These are phyloP conservation scores for Drosophila bocqueti DNA, from an alignment of 1,140 invertebrate species.

Conservation along the genomic window DNA sequence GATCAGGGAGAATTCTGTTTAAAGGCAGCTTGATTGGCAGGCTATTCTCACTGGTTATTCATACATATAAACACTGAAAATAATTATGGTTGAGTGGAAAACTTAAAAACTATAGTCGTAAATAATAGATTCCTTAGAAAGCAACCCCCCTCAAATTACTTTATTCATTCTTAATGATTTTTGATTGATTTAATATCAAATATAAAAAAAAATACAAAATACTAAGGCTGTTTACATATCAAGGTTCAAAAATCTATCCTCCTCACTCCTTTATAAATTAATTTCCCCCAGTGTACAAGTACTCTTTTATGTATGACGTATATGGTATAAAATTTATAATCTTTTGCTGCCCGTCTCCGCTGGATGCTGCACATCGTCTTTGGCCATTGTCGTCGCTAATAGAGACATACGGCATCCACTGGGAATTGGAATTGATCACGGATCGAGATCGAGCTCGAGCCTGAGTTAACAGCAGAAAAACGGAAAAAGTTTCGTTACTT, in stretches of 20 bases:
- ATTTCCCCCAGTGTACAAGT: slow-evolving; percentile 21
- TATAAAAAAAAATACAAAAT: too few species aligned
- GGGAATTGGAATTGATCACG: slow-evolving; percentile 48
- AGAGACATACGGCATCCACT: slow-evolving; percentile 55
- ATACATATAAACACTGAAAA: neutral
- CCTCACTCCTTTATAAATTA: neutral
- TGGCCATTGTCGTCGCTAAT: slow-evolving; percentile 53
- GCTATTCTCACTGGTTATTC: neutral
- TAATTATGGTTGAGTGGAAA: neutral
- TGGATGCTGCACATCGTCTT: slow-evolving; percentile 41
- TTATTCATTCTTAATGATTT: neutral
- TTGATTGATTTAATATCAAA: neutral
- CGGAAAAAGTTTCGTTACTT: slow-evolving; percentile 57
- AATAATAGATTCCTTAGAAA: neutral
- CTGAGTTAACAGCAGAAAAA: slow-evolving; percentile 40
- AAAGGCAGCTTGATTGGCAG: slow-evolving; percentile 16
- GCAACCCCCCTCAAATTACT: neutral
- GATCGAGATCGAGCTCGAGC: slow-evolving; percentile 21
- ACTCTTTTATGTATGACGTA: slow-evolving; percentile 25
- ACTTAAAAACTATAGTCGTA: neutral
- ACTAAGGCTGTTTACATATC: neutral
- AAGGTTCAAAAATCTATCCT: neutral
- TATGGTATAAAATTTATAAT: slow-evolving; percentile 59
- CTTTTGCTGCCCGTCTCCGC: slow-evolving; percentile 42
- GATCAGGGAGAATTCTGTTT: slow-evolving; percentile 9